phyloP scores from a whole-genome alignment of 2,888 invertebrate genomes.

The Dryococelus australis region DNA sequence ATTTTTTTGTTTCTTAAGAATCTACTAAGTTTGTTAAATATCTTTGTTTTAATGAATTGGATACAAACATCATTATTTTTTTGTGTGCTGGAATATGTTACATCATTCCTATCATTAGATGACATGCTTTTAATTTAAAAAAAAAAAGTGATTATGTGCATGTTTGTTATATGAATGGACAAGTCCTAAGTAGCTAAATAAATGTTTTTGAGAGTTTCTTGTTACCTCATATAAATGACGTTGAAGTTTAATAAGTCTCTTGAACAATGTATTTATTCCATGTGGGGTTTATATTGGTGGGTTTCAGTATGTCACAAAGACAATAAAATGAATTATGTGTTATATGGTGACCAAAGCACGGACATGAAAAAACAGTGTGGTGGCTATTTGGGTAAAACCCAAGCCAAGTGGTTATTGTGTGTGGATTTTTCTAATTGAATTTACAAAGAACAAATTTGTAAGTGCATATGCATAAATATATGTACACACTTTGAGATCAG shows the following conservation, averaged over 20 bases:
- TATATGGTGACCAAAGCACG: background rate
- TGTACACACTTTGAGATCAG: background rate
- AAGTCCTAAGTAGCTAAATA: background rate
- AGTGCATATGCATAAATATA: background rate
- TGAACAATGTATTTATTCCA: constrained; percentile 2
- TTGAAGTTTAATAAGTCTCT: background rate
- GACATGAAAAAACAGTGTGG: too few species aligned
- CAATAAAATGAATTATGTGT: background rate
- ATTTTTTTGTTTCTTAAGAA: too few species aligned
- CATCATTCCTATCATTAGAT: background rate
- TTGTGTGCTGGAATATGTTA: too few species aligned
- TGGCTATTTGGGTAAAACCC: constrained; percentile 8
- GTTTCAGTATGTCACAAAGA: background rate
- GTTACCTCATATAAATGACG: constrained; percentile 1
- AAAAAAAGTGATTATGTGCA: background rate
- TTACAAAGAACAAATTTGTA: background rate
- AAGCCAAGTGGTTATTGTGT: background rate
- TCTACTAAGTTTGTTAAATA: too few species aligned
- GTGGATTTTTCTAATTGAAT: background rate
- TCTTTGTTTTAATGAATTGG: too few species aligned
- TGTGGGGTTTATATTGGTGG: background rate
- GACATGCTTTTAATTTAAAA: background rate
- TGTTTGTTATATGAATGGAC: background rate
- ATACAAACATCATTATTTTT: too few species aligned
- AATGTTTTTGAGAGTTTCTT: background rate